These are phyloP conservation scores for Crioceris asparagi DNA, from an alignment of 2,888 invertebrate genomes.

Conservation along the genomic window DNA sequence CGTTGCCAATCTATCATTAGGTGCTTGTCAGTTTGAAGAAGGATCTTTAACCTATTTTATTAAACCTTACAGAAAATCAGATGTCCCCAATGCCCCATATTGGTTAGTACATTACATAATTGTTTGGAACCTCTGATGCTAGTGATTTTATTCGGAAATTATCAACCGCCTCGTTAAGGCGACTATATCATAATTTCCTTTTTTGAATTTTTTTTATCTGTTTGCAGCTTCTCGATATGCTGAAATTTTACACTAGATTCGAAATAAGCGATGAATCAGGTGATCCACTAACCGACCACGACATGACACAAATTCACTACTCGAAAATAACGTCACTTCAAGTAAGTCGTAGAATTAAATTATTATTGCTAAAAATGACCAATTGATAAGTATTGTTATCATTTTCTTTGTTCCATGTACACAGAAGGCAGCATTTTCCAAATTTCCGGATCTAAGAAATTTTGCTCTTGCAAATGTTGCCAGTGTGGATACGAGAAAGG, in stretches of 20 bases:
- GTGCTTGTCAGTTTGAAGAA: too few relatives aligned
- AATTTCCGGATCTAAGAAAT: conserved; percentile 73
- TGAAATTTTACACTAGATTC: conserved; percentile 93
- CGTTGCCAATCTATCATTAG: too few relatives aligned
- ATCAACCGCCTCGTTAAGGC: too few relatives aligned
- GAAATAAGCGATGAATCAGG: conserved; percentile 97
- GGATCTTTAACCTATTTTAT: too few relatives aligned
- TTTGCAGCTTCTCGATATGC: conserved; percentile 76
- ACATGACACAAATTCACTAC: conserved; percentile 91
- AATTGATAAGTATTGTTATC: too few relatives aligned
- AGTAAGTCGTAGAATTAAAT: conserved; percentile 35
- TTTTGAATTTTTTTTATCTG: conserved; percentile 4
- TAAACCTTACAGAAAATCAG: too few relatives aligned
- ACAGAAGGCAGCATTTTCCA: conserved; percentile 88
- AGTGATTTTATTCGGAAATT: too few relatives aligned
- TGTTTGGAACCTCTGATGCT: too few relatives aligned
- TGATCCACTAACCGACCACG: conserved; percentile 84
- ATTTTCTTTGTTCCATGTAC: too few relatives aligned
- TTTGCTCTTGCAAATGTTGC: conserved; percentile 92
- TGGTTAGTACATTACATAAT: too few relatives aligned
- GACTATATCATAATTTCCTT: too few relatives aligned
- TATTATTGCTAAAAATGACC: background rate
- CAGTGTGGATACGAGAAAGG: conserved; percentile 82
- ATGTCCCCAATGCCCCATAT: too few relatives aligned
- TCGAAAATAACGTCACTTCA: conserved; percentile 83